phyloP scores from a whole-genome alignment of 2,113 vertebrate genomes.

The Dendropsophus ebraccatus region DNA sequence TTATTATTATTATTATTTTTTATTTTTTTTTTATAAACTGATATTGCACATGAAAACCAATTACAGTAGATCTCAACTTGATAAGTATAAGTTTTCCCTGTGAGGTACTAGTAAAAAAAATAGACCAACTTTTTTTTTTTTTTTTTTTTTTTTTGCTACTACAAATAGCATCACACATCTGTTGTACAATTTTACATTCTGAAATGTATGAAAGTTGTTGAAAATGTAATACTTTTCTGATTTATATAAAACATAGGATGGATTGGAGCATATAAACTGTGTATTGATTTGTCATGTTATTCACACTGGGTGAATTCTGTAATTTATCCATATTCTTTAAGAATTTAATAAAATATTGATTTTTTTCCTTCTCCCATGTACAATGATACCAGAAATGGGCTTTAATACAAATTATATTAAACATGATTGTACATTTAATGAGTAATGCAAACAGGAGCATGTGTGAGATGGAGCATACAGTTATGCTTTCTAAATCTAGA shows the following conservation, averaged over 20 bases:
- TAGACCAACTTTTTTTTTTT: no score
- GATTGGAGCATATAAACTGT: background rate
- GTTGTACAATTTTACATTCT: background rate
- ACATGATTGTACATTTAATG: conserved; percentile 1
- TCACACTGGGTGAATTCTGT: conserved; percentile 10
- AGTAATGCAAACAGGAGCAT: background rate
- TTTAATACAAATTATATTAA: conserved; percentile 11
- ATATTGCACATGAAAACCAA: no score
- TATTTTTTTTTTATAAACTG: no score
- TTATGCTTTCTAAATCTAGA: background rate
- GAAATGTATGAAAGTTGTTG: background rate
- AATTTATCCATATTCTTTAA: conserved; percentile 29
- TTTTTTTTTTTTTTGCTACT: no score
- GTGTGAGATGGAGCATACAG: conserved; percentile 18
- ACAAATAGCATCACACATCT: no score
- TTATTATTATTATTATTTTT: no score
- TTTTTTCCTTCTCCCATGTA: conserved; percentile 14
- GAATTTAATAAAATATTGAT: conserved; percentile 39
- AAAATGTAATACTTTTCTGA: background rate
- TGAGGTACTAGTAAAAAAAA: no score
- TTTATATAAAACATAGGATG: background rate
- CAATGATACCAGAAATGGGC: background rate
- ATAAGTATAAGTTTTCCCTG: no score
- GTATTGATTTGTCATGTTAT: conserved; percentile 43
- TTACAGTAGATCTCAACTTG: no score